phyloP scores from a whole-genome alignment of 2,888 invertebrate species.

The Pycnomerus fuliginosus region DNA sequence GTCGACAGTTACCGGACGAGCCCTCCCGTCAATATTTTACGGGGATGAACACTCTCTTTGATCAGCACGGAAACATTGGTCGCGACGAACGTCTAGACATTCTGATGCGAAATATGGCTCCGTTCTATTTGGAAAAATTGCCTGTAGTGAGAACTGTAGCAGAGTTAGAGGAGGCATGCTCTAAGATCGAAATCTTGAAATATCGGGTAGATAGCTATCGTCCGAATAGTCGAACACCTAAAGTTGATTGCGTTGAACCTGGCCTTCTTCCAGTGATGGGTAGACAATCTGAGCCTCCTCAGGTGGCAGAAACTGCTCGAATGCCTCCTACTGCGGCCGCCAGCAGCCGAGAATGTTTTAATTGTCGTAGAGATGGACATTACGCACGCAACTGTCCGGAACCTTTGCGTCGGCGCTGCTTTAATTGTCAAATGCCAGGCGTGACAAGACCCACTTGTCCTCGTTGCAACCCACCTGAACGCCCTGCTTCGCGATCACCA shows the following conservation, averaged over 20 bases:
- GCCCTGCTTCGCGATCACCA: too few relatives aligned
- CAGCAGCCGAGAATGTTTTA: background rate
- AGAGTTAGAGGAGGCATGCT: background rate
- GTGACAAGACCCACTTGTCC: background rate
- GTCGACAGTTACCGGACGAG: constrained; percentile 15
- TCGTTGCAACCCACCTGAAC: background rate
- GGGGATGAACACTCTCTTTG: constrained; percentile 15
- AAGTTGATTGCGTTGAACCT: too few relatives aligned
- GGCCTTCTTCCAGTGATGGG: background rate
- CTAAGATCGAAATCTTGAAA: background rate
- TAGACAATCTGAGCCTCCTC: background rate
- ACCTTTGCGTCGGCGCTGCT: background rate
- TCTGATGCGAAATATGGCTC: background rate
- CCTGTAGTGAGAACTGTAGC: background rate
- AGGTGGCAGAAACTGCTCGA: background rate
- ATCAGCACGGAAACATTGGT: constrained; percentile 1
- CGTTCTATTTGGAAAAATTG: background rate
- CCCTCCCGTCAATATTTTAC: constrained; percentile 3
- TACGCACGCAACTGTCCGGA: background rate
- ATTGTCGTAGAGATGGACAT: background rate
- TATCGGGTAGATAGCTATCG: background rate
- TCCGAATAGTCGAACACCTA: background rate
- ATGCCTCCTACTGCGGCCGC: background rate
- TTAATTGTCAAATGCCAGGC: background rate
- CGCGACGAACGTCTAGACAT: constrained; percentile 1